Base-by-base conservation (phyloP, 2,113 vertebrate species). In the Dissostichus mawsoni region DNA sequence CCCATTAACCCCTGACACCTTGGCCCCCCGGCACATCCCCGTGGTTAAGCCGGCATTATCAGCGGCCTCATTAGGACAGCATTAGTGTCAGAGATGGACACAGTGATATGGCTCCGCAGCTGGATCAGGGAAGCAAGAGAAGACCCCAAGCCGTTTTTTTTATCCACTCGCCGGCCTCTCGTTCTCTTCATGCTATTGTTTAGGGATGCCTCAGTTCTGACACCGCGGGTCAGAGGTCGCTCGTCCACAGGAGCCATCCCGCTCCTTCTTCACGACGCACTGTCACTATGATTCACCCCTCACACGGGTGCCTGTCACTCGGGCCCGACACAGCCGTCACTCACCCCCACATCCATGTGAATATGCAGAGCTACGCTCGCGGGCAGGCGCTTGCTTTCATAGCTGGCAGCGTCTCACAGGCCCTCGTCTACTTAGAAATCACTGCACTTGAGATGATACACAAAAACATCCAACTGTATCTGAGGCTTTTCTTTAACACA, bases 31-130 rank as follows among this genome's bases (percentile, higher is more conserved):
- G 85, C 75, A 82, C 78, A 82, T 89, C 82, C 76, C 84, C 9
- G 8, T 84, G 83, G 82, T 88, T 93, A 92, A 91, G 88, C 86
- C 51, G 33, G 74, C 86, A 90, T 92, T 91, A 91, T 90, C 83
- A 84, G 81, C 11, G 23, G 55, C 29, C 90, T 93, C 89, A 92
- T 93, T 94, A 92, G 93, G 86, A 74, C 82, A 23, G 93, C 90
- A 93, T 94, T 93, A 94, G 87, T 92, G 90, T 92, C 91, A 90
- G 84, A 90, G 91, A 93, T 90, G 89, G 83, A 91, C 89, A 87
- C 83, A 66, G 62, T 74, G 90, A 92, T 92, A 92, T 73, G 79
- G 81, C 80, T 87, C 67, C 62, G 59, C 85, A 82, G 85, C 89
- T 82, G 87, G 88, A 90, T 90, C 83, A 92, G 73, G 64, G 64